A percentile compares a stretch with the other conserved stretches of the same genome.
These are phyloP conservation scores for Xenentodon cancila DNA, from an alignment of 2,797 vertebrate genomes.

Conservation along the genomic window DNA sequence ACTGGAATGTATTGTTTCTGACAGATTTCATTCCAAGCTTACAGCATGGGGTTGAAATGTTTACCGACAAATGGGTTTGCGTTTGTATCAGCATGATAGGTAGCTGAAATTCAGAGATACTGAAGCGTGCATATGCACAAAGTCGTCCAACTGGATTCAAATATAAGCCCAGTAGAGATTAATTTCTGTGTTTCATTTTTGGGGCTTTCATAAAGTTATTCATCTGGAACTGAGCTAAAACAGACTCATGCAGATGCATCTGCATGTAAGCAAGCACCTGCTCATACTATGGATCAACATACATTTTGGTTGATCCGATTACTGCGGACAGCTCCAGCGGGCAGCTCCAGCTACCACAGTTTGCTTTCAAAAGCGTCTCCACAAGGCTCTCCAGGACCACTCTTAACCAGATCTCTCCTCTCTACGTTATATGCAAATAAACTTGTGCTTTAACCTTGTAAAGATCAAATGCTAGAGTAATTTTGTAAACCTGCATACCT, in stretches of 20 bases:
- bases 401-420: background rate
- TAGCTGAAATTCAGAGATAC: too few relatives aligned
- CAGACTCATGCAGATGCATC: background rate
- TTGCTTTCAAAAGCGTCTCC: background rate
- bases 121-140: conserved; percentile 16
- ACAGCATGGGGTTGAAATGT: too few relatives aligned
- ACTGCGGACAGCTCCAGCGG: background rate
- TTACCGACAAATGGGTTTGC: too few relatives aligned
- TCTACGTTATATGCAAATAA: background rate
- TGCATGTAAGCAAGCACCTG: conserved; percentile 12
- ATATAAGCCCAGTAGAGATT: conserved; percentile 11
- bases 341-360: background rate
- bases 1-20: too few relatives aligned
- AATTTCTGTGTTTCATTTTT: background rate
- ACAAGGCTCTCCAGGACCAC: background rate
- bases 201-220: conserved; percentile 34
- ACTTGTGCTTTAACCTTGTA: background rate
- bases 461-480: background rate
- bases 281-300: background rate
- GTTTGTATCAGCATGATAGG: too few relatives aligned
- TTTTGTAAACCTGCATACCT: background rate
- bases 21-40: too few relatives aligned
- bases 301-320: background rate
- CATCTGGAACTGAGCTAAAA: conserved; percentile 12
- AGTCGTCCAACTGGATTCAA: conserved; percentile 17